Evolutionary conservation across 2,888 invertebrate genomes (phyloP).

Genomic region (Orchesellides sinensis): DNA sequence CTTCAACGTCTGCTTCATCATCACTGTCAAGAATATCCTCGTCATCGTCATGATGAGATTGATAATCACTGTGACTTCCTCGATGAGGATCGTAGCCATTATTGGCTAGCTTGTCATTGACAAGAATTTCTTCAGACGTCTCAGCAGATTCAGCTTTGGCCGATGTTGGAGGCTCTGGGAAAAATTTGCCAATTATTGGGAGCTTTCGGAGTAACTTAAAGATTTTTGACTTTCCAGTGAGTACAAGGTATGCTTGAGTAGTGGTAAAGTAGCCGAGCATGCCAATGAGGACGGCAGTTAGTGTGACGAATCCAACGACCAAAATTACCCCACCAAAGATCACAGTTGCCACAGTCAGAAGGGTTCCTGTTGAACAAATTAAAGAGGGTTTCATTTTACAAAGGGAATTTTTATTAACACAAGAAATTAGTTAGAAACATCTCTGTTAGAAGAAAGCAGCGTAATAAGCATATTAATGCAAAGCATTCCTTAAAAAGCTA

Average conservation of each 20-base stretch:
- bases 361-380: too few species aligned
- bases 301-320: conserved; percentile 55
- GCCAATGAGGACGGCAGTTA: conserved; percentile 46
- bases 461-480: neutral
- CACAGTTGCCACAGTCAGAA: conserved; percentile 66
- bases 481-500: too few species aligned
- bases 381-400: conserved; percentile 3
- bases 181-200: conserved; percentile 48
- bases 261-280: conserved; percentile 64
- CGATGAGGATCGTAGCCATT: conserved; percentile 40
- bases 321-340: conserved; percentile 65
- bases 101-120: conserved; percentile 36
- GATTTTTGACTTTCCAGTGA: conserved; percentile 49
- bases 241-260: conserved; percentile 54
- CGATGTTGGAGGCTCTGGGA: conserved; percentile 5
- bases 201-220: conserved; percentile 42
- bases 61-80: neutral
- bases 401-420: neutral
- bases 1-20: conserved; percentile 42
- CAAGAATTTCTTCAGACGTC: neutral
- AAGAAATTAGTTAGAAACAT: neutral
- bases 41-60: conserved; percentile 26
- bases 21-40: conserved; percentile 26
- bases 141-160: neutral
- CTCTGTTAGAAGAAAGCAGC: neutral